phyloP scores from a whole-genome alignment of 2,113 vertebrate species.

The Condylura cristata region DNA sequence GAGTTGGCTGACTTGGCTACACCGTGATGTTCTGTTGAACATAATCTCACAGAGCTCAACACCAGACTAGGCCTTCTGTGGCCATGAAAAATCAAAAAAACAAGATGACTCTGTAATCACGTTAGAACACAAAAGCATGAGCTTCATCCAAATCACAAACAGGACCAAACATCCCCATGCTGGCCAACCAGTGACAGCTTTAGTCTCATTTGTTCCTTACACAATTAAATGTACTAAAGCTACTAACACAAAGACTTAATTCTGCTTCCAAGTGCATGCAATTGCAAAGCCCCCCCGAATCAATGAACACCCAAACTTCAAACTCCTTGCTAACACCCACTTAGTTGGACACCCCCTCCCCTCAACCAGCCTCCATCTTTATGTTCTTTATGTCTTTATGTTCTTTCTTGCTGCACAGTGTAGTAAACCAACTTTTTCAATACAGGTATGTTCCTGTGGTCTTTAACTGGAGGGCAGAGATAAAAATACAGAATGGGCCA shows the following conservation, averaged over 20 bases:
- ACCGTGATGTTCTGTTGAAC: neutral
- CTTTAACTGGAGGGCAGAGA: neutral
- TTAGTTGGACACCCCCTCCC: neutral
- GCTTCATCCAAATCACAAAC: neutral
- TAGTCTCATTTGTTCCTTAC: neutral
- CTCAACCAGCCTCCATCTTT: neutral
- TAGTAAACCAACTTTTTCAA: slow-evolving; percentile 1
- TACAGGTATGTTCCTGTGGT: neutral
- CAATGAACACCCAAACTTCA: neutral
- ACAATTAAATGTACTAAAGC: neutral
- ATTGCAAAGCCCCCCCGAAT: neutral
- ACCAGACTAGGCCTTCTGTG: neutral
- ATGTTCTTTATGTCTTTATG: no score
- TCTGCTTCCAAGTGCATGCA: neutral
- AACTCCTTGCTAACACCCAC: neutral
- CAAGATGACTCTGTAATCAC: neutral
- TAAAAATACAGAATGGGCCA: neutral
- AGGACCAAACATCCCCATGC: neutral
- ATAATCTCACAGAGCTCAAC: neutral
- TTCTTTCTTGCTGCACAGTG: neutral
- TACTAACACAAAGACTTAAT: neutral
- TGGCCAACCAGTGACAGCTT: neutral
- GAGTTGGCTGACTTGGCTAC: neutral
- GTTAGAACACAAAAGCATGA: neutral
- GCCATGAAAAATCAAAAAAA: neutral